Conservation (phyloP, 2,797 vertebrate genomes). For the Pangasius djambal region DNA sequence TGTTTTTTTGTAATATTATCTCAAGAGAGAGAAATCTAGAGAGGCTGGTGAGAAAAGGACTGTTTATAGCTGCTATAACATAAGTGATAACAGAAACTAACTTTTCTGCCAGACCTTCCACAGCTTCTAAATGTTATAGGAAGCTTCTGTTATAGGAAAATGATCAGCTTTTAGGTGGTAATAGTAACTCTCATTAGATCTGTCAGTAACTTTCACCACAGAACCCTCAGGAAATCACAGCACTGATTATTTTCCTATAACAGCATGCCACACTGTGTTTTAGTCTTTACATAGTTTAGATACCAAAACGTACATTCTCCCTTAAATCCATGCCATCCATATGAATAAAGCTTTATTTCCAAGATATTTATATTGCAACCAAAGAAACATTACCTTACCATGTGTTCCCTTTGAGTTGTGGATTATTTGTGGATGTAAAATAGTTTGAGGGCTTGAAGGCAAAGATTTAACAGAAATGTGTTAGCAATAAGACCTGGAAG, state of each 20-base stretch:
- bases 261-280: not conserved
- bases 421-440: not conserved
- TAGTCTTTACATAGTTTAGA: not conserved
- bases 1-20: not conserved
- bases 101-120: too few relatives aligned
- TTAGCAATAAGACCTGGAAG: not conserved
- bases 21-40: not conserved
- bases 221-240: not conserved
- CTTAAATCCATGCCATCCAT: not conserved
- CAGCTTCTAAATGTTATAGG: not conserved
- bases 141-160: not conserved
- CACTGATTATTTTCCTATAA: not conserved
- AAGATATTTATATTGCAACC: not conserved
- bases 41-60: not conserved
- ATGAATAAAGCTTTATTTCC: not conserved
- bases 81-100: not conserved
- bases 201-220: not conserved
- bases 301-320: not conserved
- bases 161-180: not conserved
- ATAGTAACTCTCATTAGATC: not conserved
- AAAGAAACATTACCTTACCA: not conserved
- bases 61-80: not conserved
- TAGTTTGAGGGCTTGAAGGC: not conserved
- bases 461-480: constrained; percentile 9
- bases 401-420: not conserved